Percentiles rank a stretch among this genome's conserved stretches.
These are phyloP conservation scores for Nicator chloris DNA, from an alignment of 2,113 vertebrate species.

Conservation along the genomic window DNA sequence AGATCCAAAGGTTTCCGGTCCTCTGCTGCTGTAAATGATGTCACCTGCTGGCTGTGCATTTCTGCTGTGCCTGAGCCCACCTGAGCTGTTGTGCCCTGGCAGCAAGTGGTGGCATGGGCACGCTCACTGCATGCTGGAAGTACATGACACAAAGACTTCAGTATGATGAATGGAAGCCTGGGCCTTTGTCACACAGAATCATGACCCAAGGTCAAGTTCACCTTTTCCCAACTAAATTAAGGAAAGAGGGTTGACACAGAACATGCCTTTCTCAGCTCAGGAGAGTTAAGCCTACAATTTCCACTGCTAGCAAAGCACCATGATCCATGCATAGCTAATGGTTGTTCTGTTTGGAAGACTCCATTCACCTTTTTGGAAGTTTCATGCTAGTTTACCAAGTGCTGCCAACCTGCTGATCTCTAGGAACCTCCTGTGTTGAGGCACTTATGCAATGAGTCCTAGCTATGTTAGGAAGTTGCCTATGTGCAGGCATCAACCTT, in stretches of 20 bases:
- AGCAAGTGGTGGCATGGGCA: neutral
- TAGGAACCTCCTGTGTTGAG: neutral
- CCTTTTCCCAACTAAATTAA: neutral
- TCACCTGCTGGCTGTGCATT: neutral
- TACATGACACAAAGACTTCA: neutral
- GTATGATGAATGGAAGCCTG: neutral
- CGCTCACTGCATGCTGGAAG: neutral
- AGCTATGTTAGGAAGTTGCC: neutral
- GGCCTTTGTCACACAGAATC: neutral
- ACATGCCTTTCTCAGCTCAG: neutral
- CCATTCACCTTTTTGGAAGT: neutral
- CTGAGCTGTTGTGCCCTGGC: neutral
- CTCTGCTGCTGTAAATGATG: neutral
- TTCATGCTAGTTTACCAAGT: neutral
- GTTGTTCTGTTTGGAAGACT: neutral
- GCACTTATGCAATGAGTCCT: neutral
- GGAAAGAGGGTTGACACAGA: neutral
- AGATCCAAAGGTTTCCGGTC: neutral
- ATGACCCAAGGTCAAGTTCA: neutral
- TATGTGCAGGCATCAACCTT: neutral
- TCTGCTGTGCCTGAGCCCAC: neutral
- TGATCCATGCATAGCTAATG: neutral
- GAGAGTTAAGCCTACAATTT: neutral
- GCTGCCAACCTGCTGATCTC: neutral
- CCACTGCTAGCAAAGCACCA: neutral